phyloP scores from a whole-genome alignment of 92 coral and sea anemone species.

The Isaurus tuberculatus region DNA sequence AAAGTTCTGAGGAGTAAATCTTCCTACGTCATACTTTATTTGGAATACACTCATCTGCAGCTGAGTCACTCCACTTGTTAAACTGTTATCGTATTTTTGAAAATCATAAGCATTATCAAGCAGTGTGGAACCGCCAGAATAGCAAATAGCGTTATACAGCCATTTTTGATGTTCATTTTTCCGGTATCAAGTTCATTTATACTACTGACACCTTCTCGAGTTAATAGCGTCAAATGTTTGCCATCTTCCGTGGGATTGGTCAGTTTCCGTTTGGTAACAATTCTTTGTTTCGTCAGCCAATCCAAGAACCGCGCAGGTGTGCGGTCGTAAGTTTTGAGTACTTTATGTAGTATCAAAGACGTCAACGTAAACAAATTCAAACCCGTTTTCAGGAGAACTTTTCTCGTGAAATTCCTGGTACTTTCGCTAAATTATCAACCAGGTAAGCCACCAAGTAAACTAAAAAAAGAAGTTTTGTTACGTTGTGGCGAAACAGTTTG shows the following conservation, averaged over 20 bases:
- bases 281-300: neutral
- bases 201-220: slow-evolving; percentile 23
- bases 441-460: neutral
- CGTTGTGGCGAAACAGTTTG: neutral
- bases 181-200: neutral
- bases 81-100: neutral
- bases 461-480: neutral
- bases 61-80: no score
- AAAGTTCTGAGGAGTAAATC: no score
- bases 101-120: neutral
- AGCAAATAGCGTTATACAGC: neutral
- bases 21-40: no score
- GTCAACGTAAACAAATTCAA: neutral
- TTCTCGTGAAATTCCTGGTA: neutral
- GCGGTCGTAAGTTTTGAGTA: neutral
- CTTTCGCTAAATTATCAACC: neutral
- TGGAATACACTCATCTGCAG: no score
- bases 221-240: neutral
- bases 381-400: neutral
- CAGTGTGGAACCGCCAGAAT: neutral
- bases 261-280: slow-evolving; percentile 15
- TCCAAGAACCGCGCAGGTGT: slow-evolving; percentile 1
- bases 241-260: neutral
- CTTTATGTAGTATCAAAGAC: neutral
- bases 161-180: neutral